Evolutionary conservation across 64 coral and sea anemone genomes (phyloP), one percentile per base, ranked within the genome.

Genomic region (Orbicella faveolata): DNA sequence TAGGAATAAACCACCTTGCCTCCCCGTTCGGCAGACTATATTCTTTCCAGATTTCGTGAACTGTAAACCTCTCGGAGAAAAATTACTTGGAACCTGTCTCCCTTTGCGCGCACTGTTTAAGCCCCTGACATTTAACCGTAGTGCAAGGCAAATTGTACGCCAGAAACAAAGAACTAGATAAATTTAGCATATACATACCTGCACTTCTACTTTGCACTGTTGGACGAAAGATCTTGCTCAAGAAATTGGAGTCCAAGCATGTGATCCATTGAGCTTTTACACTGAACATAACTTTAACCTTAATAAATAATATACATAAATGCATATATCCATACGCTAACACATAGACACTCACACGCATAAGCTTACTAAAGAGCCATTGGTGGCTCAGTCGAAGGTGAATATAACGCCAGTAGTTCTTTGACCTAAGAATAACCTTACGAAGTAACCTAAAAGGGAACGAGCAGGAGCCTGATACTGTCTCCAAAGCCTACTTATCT

Each of bases 61-160:
- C 76, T 78, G 52, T 53, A 78, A 78, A 78, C 76, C 16, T 78
- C 76, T 44, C 52, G 76, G 39, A 78, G 76, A 41, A 78, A 78
- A 20, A 53, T 52, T 19, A 52, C 13, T 53, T 78, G 76, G 17
- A 78, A 78, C 76, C 36, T 75, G 73, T 0, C 33, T 75, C 33
- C 68, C 26, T 72, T 72, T 72, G 25, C 21, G n/a, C 19, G 21
- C 20, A 72, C 26, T 72, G 25, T 72, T 75, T 75, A 75, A 75
- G 9, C 73, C 73, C 36, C 73, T 75, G 33, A 75, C 73, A 34
- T 75, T 36, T 75, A 75, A 74, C 20, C n/a, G 73, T 36, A 34
- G 36, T 34, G 73, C 73, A 75, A 36, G 30, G 36, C 36, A 75
- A 75, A 17, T 36, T 75, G 26, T 36, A 36, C 30, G 33, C 73